A percentile compares a stretch with the other conserved stretches of the same genome.
Conservation (phyloP, 2,797 vertebrate species). For the Aselliscus stoliczkanus region DNA sequence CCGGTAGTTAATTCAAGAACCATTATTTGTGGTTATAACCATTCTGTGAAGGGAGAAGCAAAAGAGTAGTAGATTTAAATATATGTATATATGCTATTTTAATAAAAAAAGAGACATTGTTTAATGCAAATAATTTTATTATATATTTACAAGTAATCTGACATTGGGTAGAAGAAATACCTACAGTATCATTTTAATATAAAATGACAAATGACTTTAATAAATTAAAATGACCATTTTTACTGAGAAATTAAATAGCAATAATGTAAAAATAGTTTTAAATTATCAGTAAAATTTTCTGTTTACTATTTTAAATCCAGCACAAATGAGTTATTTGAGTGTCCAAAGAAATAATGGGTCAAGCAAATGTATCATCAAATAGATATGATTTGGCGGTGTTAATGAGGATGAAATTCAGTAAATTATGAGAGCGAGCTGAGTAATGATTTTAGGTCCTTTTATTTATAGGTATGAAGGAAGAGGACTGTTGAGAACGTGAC, state of each 20-base stretch:
- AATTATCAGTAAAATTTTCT: constrained; percentile 61
- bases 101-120: constrained; percentile 67
- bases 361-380: not conserved
- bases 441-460: not conserved
- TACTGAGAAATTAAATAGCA: constrained; percentile 73
- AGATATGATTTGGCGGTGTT: not conserved
- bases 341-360: constrained; percentile 39
- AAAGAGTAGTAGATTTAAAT: not conserved
- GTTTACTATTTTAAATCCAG: constrained; percentile 50
- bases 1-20: not conserved
- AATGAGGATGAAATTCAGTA: not conserved
- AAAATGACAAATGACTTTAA: constrained; percentile 77
- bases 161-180: constrained; percentile 75
- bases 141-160: constrained; percentile 71
- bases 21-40: not conserved
- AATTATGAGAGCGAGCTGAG: not conserved
- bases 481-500: not conserved
- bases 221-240: constrained; percentile 74
- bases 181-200: constrained; percentile 77
- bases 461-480: not conserved
- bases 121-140: constrained; percentile 77
- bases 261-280: constrained; percentile 74
- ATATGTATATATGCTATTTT: not conserved
- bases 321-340: constrained; percentile 17
- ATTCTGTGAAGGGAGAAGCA: not conserved